Evolutionary conservation across 2,888 invertebrate species (phyloP), one percentile per base, ranked within the genome.

Genomic region (Coremacera marginata): DNA sequence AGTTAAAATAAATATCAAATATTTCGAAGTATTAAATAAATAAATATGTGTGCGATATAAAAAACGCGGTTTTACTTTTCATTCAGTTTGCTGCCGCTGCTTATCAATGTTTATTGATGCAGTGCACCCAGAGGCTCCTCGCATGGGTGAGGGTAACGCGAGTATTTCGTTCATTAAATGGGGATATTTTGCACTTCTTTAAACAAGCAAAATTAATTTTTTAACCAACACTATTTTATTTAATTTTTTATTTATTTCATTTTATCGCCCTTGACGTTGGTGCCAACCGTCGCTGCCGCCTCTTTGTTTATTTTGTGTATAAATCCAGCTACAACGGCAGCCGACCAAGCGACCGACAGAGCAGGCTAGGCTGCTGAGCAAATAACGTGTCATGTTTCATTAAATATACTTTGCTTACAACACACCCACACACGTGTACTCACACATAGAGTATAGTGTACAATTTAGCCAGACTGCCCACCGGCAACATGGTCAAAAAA

Each of bases 361-460:
- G 72, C 31, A 44, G 44, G 44, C 55, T 25, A 49, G 67, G 34
- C 27, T 55, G 25, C 34, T 49, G 52, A 74, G 37, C 74, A 67
- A 74, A 74, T 67, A 74, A 74, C 63, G 65, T 74, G 73, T 74
- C 73, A 57, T 74, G 73, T 74, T 74, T 74, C 74, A 74, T 67
- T 67, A 67, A 74, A 74, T 65, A 34, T 25, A 5, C n/a, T 25
- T 22, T 22, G 16, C 60, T 27, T 27, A 27, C 60, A 27, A 25
- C 52, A n/a, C 7, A 70, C 52, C 31, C 11, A 51, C 25, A 70
- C 27, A 52, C 16, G 27, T n/a, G 27, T 25, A 5, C 8, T 8
- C 70, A n/a, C 27, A 70, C 16, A 51, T 2, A 27, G 14, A 16
- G 27, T 27, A 51, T 44, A 37, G 49, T 31, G 31, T 11, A 65